Base-by-base conservation (phyloP, 2,113 vertebrate species). In the Manacus vitellinus region DNA sequence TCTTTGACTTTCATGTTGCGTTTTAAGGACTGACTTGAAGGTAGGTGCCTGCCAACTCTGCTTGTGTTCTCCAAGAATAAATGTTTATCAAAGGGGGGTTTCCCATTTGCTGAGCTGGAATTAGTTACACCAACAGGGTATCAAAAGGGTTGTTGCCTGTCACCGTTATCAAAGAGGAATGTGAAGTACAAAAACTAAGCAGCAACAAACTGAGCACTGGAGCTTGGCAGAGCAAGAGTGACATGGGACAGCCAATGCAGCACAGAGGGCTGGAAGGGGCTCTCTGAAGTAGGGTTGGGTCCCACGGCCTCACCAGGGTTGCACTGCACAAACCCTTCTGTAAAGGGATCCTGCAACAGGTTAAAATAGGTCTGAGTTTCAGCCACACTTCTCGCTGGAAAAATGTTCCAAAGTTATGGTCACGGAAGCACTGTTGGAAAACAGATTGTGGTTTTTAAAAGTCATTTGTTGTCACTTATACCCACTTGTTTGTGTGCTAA, bases 1-100 rank as follows among this genome's bases (percentile, higher is more conserved):
- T 20, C 35, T 75, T 5, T 90, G 72, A 73, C 95, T 90, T 94
- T 88, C 82, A 66, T 30, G 76, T 79, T 93, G 35, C 15, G 24
- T 90, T 94, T 92, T 61, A 41, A 94, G 89, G 63, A 68, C 70
- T 58, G 71, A 72, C 80, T 91, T 79, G 46, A 79, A 96, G 78
- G 85, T n/a, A 87, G 81, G 56, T 79, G 70, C 66, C 81, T 95
- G 94, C 81, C 87, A 95, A 61, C 77, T 82, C 74, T 0, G 2
- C 89, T 59, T 79, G 63, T 61, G 77, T 61, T 93, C 81, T 92
- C 58, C 62, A 92, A 44, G 87, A 94, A 85, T 39, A 93, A 91
- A 87, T 37, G 66, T 74, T 92, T 92, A 96, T 85, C 62, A 91
- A 87, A 94, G 61, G 21, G 41, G 49, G 71, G 39, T 22, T 68